Conservation (phyloP, 1,140 invertebrate genomes). For the Atta colombica region DNA sequence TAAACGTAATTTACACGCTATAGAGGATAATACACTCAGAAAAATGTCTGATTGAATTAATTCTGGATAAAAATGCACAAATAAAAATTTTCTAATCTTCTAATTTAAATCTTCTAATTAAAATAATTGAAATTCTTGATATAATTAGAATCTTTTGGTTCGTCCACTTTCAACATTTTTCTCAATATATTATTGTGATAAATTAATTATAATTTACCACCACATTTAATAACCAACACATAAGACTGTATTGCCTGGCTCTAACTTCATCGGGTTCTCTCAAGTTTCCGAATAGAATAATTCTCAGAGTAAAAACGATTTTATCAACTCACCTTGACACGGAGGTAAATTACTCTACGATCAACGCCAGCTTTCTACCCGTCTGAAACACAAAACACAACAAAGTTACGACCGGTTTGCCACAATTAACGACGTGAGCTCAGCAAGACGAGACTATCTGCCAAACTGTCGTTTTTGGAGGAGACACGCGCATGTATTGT, state of each 20-base stretch:
- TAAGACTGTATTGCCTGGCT: neutral
- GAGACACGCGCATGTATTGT: neutral
- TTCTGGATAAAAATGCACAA: too few species aligned
- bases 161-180: too few species aligned
- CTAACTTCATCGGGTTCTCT: neutral
- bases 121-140: too few species aligned
- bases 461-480: slow-evolving; percentile 30
- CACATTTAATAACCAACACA: too few species aligned
- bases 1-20: slow-evolving; percentile 4
- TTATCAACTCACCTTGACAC: slow-evolving; percentile 59
- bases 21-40: neutral
- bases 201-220: neutral
- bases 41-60: too few species aligned
- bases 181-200: neutral
- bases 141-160: too few species aligned
- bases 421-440: slow-evolving; percentile 29
- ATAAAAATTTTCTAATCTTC: too few species aligned
- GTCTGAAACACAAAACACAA: slow-evolving; percentile 56
- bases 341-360: slow-evolving; percentile 47
- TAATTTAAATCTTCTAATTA: too few species aligned
- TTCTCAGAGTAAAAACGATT: slow-evolving; percentile 30
- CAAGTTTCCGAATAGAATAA: neutral
- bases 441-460: slow-evolving; percentile 4
- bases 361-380: slow-evolving; percentile 29
- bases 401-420: slow-evolving; percentile 32